Conservation (phyloP, 2,797 vertebrate species). For the Pterois miles region DNA sequence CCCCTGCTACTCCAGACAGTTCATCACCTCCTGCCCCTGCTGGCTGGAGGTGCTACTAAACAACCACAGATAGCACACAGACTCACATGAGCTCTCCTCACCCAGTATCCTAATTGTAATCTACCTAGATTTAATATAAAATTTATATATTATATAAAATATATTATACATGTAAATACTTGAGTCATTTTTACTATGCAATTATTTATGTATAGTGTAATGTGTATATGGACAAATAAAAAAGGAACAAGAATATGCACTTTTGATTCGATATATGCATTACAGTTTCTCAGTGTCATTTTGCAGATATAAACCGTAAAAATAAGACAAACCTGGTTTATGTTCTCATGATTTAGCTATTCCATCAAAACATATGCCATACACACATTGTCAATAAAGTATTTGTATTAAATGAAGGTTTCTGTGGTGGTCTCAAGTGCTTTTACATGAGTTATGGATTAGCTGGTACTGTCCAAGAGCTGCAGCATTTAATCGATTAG, state of each 20-base stretch:
- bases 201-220: constrained; percentile 99
- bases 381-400: constrained; percentile 98
- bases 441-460: background rate
- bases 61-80: constrained; percentile 86
- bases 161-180: constrained; percentile 99
- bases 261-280: constrained; percentile 92
- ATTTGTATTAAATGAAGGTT: constrained; percentile 87
- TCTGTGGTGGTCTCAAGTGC: constrained; percentile 33
- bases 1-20: constrained; percentile 96
- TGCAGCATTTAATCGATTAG: no score
- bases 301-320: constrained; percentile 88
- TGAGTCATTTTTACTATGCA: constrained; percentile 99
- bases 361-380: constrained; percentile 86
- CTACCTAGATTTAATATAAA: constrained; percentile 99
- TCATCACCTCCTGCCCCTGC: constrained; percentile 97
- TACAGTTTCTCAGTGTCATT: constrained; percentile 88
- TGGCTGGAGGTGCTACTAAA: constrained; percentile 97
- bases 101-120: constrained; percentile 91
- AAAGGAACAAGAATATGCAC: constrained; percentile 92
- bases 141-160: constrained; percentile 98
- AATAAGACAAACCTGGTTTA: constrained; percentile 85
- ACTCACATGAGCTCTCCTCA: constrained; percentile 51
- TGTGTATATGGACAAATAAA: constrained; percentile 94
- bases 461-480: background rate
- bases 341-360: constrained; percentile 86